These are phyloP conservation scores for Odocoileus hemionus DNA, from an alignment of 2,113 vertebrate species.

Conservation along the genomic window DNA sequence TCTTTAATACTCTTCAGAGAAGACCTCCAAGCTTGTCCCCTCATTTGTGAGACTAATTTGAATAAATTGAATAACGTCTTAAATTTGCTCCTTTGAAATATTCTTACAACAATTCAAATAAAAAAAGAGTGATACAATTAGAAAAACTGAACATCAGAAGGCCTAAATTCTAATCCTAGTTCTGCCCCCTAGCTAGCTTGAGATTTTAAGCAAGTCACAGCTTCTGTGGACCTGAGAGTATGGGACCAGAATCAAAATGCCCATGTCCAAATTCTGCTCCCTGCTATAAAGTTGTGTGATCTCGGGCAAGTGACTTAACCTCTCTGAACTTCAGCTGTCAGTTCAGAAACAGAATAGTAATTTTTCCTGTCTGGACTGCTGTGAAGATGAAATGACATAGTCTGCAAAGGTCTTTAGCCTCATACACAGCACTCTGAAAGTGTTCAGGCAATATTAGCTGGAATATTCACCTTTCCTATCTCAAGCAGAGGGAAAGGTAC, in stretches of 20 bases:
- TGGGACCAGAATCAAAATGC: not conserved
- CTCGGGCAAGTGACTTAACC: not conserved
- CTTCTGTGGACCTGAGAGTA: not conserved
- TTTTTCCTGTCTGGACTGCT: not conserved
- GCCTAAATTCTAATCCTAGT: not conserved
- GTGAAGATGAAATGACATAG: not conserved
- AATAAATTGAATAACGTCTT: not conserved
- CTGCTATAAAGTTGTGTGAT: not conserved
- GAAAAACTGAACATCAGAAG: not conserved
- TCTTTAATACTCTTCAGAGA: not conserved
- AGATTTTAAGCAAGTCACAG: not conserved
- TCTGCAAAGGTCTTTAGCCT: not conserved
- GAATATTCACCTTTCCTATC: not conserved
- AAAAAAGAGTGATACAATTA: not conserved
- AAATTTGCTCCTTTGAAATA: not conserved
- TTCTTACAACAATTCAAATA: not conserved
- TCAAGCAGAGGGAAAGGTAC: not conserved
- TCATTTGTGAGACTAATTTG: not conserved
- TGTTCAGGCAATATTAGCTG: not conserved
- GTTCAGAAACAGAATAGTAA: not conserved
- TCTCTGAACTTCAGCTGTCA: not conserved
- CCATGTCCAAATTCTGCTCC: not conserved
- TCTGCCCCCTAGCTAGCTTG: not conserved
- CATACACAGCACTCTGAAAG: not conserved
- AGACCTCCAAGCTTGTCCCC: not conserved